Percentiles rank a stretch among this genome's conserved stretches.
These are phyloP conservation scores for Himalopsyche tibetana DNA, from an alignment of 2,888 invertebrate genomes.

Conservation along the genomic window DNA sequence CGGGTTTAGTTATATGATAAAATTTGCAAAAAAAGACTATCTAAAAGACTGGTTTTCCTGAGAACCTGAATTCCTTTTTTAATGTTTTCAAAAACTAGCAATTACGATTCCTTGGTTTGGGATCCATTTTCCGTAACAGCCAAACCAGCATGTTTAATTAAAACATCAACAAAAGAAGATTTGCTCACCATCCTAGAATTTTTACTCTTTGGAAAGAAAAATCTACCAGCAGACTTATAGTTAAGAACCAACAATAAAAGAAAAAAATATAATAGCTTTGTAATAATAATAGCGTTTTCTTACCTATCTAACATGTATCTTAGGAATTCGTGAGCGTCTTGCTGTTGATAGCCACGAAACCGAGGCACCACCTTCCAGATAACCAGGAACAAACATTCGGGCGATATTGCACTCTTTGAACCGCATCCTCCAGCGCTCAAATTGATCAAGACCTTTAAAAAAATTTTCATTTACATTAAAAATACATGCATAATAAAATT, in stretches of 20 bases:
- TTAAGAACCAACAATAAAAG: too few relatives aligned
- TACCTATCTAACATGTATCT: conserved; percentile 87
- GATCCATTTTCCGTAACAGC: too few relatives aligned
- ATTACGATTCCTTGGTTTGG: too few relatives aligned
- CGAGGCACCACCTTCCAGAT: conserved; percentile 91
- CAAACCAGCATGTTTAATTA: too few relatives aligned
- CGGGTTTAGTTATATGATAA: too few relatives aligned
- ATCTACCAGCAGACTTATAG: too few relatives aligned
- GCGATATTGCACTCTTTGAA: conserved; percentile 86
- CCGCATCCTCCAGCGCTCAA: conserved; percentile 82
- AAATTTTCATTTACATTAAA: background rate
- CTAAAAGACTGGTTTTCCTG: too few relatives aligned
- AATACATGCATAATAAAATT: too few relatives aligned
- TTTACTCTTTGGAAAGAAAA: background rate
- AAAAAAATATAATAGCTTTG: background rate
- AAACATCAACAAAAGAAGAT: too few relatives aligned
- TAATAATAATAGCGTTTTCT: background rate
- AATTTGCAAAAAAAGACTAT: too few relatives aligned
- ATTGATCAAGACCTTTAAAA: conserved; percentile 80
- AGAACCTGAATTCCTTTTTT: too few relatives aligned
- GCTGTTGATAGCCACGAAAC: conserved; percentile 90
- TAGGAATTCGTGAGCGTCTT: conserved; percentile 91
- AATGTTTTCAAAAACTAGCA: too few relatives aligned
- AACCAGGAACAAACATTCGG: conserved; percentile 87
- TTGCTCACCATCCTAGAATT: background rate